Conservation (phyloP, 2,888 invertebrate species). For the Chrysolina haemoptera region DNA sequence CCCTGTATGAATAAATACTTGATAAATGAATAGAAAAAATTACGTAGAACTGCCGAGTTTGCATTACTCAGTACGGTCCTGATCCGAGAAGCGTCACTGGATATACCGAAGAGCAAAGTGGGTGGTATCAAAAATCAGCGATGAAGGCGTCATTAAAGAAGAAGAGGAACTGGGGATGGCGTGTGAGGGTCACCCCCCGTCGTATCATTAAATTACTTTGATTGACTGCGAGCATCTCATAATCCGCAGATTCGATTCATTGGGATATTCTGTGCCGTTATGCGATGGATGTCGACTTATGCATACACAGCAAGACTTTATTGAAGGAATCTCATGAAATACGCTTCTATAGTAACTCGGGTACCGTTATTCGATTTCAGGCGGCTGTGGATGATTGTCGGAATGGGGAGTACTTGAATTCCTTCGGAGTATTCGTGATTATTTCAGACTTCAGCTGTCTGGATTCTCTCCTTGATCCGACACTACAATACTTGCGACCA, state of each 20-base stretch:
- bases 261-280: slow-evolving; percentile 31
- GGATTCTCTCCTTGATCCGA: background rate
- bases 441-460: background rate
- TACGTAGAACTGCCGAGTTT: too few relatives aligned
- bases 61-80: background rate
- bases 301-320: slow-evolving; percentile 20
- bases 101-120: slow-evolving; percentile 45
- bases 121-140: slow-evolving; percentile 45
- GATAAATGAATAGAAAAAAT: too few relatives aligned
- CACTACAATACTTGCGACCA: background rate
- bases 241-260: slow-evolving; percentile 27
- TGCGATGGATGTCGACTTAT: slow-evolving; percentile 30
- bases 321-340: slow-evolving; percentile 14
- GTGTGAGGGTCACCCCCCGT: slow-evolving; percentile 45
- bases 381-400: background rate
- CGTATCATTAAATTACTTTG: slow-evolving; percentile 52
- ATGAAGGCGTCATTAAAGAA: slow-evolving; percentile 29
- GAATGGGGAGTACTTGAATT: background rate
- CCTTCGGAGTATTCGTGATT: background rate
- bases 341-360: slow-evolving; percentile 6
- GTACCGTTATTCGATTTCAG: slow-evolving; percentile 20
- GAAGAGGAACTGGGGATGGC: slow-evolving; percentile 20
- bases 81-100: slow-evolving; percentile 9
- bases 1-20: too few relatives aligned
- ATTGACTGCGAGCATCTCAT: slow-evolving; percentile 42